Percentiles rank a stretch among this genome's conserved stretches.
Conservation (phyloP, 92 coral and sea anemone genomes). For the Porites evermanni region DNA sequence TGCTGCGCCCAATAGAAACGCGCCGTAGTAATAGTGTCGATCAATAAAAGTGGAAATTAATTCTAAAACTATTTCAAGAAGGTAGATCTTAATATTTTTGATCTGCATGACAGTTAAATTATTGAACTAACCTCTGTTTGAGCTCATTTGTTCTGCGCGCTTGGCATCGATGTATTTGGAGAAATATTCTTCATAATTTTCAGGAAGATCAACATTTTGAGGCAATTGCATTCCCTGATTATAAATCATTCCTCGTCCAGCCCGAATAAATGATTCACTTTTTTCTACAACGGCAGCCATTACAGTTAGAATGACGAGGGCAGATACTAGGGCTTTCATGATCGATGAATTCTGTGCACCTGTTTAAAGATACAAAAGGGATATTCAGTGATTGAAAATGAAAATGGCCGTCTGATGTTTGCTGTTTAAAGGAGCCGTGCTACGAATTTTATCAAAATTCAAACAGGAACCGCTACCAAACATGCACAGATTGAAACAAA, state of each 20-base stretch:
- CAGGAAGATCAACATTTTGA: background rate
- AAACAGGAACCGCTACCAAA: too few species aligned
- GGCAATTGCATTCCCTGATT: background rate
- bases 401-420: background rate
- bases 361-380: background rate
- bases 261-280: slow-evolving; percentile 24
- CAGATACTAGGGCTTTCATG: slow-evolving; percentile 14
- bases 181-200: background rate
- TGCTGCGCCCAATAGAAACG: too few species aligned
- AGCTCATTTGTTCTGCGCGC: background rate
- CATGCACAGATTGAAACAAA: too few species aligned
- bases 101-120: too few species aligned
- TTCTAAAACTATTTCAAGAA: too few species aligned
- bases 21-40: too few species aligned
- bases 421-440: background rate
- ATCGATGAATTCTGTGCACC: background rate
- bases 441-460: too few species aligned
- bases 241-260: slow-evolving; percentile 23
- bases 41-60: too few species aligned
- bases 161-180: background rate
- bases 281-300: slow-evolving; percentile 23
- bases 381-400: background rate
- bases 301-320: background rate
- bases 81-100: too few species aligned
- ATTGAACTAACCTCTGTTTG: slow-evolving; percentile 3